Conservation (phyloP, 1,140 invertebrate species). For the Ceratitis capitata region DNA sequence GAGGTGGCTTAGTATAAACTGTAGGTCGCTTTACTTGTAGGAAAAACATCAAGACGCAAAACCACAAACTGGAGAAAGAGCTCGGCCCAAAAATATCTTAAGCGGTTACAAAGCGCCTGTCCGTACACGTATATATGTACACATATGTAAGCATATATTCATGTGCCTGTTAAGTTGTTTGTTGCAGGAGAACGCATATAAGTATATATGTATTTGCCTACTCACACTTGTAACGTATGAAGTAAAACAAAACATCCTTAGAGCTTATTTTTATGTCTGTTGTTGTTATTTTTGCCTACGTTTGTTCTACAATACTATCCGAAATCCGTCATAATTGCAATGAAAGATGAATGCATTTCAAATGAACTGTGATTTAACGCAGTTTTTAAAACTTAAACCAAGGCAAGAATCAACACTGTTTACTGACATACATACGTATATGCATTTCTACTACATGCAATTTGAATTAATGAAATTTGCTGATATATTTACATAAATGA, state of each 20-base stretch:
- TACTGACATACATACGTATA: not conserved
- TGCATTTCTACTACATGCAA: not conserved
- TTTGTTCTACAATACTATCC: not conserved
- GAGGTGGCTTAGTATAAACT: no score
- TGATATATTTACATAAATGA: not conserved
- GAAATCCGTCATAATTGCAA: constrained; percentile 16
- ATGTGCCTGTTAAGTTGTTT: no score
- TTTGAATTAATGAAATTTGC: not conserved
- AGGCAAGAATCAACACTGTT: not conserved
- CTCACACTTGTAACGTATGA: no score
- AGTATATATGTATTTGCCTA: no score
- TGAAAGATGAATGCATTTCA: not conserved
- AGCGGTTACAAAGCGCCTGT: no score
- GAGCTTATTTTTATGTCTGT: not conserved
- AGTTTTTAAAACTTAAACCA: not conserved
- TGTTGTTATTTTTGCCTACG: not conserved
- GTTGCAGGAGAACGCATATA: no score
- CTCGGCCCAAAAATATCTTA: no score
- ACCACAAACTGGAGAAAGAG: no score
- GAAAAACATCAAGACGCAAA: no score
- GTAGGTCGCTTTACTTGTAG: no score
- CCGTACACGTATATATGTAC: no score
- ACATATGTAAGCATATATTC: no score
- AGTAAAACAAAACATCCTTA: not conserved
- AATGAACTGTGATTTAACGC: not conserved